Evolutionary conservation across 2,888 invertebrate species (phyloP), one percentile per base, ranked within the genome.

Genomic region (Amphipyra berbera): DNA sequence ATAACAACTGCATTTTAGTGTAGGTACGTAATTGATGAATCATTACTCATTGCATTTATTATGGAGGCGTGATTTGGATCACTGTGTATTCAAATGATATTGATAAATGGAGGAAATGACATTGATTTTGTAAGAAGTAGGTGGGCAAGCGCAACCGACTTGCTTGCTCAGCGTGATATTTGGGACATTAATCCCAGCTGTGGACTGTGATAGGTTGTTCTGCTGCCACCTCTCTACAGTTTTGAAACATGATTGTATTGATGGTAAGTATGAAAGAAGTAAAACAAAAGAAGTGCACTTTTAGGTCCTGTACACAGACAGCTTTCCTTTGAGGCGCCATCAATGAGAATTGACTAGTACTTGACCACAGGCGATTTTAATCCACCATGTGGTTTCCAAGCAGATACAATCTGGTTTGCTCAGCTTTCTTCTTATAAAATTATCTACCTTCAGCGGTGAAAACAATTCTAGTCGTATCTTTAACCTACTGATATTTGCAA

Each of bases 401-500:
- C 21, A 44, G 37, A 44, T 50, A 55, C 33, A 33, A 52, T 61
- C 57, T 52, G 41, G 15, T 66, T 72, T 42, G 15, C 33, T 50
- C 47, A 48, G 35, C 53, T 71, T 73, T 73, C 68, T 48, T 60
- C 40, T 42, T 68, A 13, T 30, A 48, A 47, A n/a, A 58, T 35
- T 66, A 61, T 45, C 27, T 14, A 67, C 38, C 42, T 55, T 46
- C 44, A 44, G 42, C 13, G 7, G 71, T 41, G 53, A 64, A 68
- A 72, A 68, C 21, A 13, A 54, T 27, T 54, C 33, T 7, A 12
- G 4, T 37, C 6, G 30, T 37, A 46, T 67, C 14, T 61, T 44
- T 55, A 72, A 61, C 47, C 67, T 41, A 62, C 42, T 67, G 37
- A 62, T 70, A 71, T 67, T 68, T 42, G 10, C 27, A 30, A 55